Evolutionary conservation across 2,797 vertebrate genomes (phyloP).

Genomic region (Xyrichtys novacula): DNA sequence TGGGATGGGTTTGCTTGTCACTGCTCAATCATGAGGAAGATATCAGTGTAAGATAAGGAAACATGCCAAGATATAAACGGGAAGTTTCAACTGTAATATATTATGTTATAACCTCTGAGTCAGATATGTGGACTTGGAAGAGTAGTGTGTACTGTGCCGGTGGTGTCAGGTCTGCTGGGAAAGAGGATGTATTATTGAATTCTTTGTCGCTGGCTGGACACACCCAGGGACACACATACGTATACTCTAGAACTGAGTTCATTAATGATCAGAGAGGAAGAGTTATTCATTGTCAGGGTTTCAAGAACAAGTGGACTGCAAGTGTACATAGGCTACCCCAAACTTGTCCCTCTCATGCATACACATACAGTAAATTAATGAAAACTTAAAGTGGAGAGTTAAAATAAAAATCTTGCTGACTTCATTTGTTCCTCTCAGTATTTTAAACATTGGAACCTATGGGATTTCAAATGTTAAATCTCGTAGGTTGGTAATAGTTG

Average conservation of each 20-base stretch:
- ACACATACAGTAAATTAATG: too few relatives aligned
- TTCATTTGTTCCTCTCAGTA: too few relatives aligned
- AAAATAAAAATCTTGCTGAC: too few relatives aligned
- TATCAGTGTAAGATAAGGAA: not conserved
- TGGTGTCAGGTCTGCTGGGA: slow-evolving; percentile 7
- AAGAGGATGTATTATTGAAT: not conserved
- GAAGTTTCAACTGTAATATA: not conserved
- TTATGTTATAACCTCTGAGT: not conserved
- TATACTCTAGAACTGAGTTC: not conserved
- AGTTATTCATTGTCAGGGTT: slow-evolving; percentile 20
- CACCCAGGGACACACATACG: not conserved
- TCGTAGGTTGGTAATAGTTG: too few relatives aligned
- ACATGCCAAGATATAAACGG: not conserved
- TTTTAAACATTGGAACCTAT: too few relatives aligned
- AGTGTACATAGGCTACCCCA: too few relatives aligned
- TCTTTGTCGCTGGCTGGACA: not conserved
- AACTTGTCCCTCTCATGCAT: too few relatives aligned
- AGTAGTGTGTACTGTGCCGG: slow-evolving; percentile 2
- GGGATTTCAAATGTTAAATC: too few relatives aligned
- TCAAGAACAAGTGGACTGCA: not conserved
- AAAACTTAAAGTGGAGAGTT: too few relatives aligned
- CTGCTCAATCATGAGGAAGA: not conserved
- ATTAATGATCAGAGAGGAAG: not conserved
- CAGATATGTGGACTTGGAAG: not conserved
- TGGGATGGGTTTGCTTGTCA: not conserved